Evolutionary conservation across 64 coral and sea anemone genomes (phyloP).

Genomic region (Dendronephthya gigantea): DNA sequence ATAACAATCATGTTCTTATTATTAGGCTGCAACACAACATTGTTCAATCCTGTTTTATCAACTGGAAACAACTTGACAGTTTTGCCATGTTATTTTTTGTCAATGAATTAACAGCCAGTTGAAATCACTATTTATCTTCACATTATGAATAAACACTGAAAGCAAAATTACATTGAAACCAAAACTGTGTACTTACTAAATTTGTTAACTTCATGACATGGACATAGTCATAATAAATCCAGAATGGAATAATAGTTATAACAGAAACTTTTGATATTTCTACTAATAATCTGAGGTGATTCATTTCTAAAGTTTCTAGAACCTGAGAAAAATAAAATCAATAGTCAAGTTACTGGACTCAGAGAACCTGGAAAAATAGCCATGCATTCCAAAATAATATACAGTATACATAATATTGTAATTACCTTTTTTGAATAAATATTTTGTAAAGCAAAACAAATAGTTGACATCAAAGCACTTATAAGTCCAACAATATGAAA

Average conservation of each 20-base stretch:
- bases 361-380: no score
- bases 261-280: conserved; percentile 58
- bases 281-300: conserved; percentile 72
- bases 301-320: conserved; percentile 68
- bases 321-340: conserved; percentile 40
- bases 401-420: no score
- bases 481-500: conserved; percentile 77
- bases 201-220: conserved; percentile 66
- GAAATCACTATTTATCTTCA: no score
- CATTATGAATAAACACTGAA: no score
- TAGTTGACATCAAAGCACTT: conserved; percentile 76
- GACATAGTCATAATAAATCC: conserved; percentile 70
- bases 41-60: no score
- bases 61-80: no score
- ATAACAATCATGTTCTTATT: no score
- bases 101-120: no score
- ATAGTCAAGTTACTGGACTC: neutral
- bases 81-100: no score
- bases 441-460: conserved; percentile 89
- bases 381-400: no score
- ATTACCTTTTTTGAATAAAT: conserved; percentile 99
- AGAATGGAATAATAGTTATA: conserved; percentile 64
- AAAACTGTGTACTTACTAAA: conserved; percentile 46
- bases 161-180: neutral
- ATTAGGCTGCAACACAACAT: no score